phyloP scores from a whole-genome alignment of 1,140 invertebrate genomes.

The Choristoneura fumiferana region DNA sequence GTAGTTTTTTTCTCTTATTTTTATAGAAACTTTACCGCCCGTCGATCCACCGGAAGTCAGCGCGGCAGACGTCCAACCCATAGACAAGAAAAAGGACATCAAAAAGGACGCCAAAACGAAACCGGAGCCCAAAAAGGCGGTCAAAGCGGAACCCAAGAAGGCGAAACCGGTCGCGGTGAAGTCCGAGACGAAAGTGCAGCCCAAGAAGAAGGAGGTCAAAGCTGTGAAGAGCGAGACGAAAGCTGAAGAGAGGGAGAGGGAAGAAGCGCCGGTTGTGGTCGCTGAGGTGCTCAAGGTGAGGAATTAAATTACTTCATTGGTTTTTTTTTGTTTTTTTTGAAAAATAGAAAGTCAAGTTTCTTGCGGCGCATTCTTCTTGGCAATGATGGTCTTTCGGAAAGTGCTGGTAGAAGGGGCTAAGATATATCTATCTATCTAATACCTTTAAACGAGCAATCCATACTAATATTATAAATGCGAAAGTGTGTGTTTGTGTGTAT shows the following conservation, averaged over 20 bases:
- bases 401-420: too few species aligned
- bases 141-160: conserved; percentile 35
- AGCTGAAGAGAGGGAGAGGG: conserved; percentile 22
- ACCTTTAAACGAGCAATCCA: too few species aligned
- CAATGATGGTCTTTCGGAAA: too few species aligned
- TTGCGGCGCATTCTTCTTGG: too few species aligned
- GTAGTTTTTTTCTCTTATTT: too few species aligned
- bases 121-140: conserved; percentile 32
- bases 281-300: conserved; percentile 34
- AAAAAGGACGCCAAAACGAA: conserved; percentile 32
- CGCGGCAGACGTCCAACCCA: conserved; percentile 45
- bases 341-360: too few species aligned
- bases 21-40: conserved; percentile 36
- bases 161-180: conserved; percentile 34
- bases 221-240: conserved; percentile 38
- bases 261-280: neutral
- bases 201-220: conserved; percentile 48
- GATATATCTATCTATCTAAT: too few species aligned
- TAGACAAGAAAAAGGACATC: conserved; percentile 38
- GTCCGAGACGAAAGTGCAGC: conserved; percentile 38
- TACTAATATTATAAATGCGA: too few species aligned
- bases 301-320: neutral
- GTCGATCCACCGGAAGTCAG: conserved; percentile 53
- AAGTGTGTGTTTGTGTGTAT: too few species aligned
- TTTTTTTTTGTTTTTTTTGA: too few species aligned